phyloP scores from a whole-genome alignment of 2,113 vertebrate genomes.

The Cyprinodon variegatus region DNA sequence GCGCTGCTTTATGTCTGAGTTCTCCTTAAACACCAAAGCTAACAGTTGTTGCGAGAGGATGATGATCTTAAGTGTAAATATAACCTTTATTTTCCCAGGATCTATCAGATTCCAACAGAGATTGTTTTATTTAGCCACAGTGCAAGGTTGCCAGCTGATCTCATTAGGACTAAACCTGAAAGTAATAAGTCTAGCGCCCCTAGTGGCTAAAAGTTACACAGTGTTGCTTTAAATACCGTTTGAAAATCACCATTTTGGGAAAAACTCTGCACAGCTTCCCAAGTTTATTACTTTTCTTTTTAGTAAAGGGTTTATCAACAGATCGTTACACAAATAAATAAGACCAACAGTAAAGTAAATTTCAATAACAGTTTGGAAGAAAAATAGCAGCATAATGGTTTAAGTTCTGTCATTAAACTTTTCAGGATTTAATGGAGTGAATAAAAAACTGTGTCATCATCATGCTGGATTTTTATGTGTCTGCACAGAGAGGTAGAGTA shows the following conservation, averaged over 20 bases:
- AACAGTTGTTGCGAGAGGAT: too few relatives aligned
- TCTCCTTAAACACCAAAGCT: too few relatives aligned
- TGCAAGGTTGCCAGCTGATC: too few relatives aligned
- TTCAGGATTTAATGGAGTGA: slow-evolving; percentile 66
- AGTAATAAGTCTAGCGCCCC: too few relatives aligned
- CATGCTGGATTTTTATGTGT: slow-evolving; percentile 62
- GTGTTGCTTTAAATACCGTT: neutral
- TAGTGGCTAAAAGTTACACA: too few relatives aligned
- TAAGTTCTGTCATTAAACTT: slow-evolving; percentile 60
- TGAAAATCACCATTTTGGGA: neutral
- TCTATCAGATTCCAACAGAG: too few relatives aligned
- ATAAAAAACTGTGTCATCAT: slow-evolving; percentile 47
- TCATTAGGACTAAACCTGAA: too few relatives aligned
- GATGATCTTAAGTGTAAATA: too few relatives aligned
- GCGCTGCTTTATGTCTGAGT: too few relatives aligned
- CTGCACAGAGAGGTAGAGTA: slow-evolving; percentile 39
- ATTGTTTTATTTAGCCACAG: too few relatives aligned
- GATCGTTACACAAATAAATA: slow-evolving; percentile 60
- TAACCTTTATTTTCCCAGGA: too few relatives aligned
- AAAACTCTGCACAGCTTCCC: slow-evolving; percentile 2
- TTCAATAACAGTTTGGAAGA: slow-evolving; percentile 69
- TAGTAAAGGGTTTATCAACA: neutral
- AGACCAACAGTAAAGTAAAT: slow-evolving; percentile 69
- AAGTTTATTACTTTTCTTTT: neutral
- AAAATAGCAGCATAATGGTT: slow-evolving; percentile 89